Evolutionary conservation across 2,888 invertebrate species (phyloP).

Genomic region (Drosophila rellima): DNA sequence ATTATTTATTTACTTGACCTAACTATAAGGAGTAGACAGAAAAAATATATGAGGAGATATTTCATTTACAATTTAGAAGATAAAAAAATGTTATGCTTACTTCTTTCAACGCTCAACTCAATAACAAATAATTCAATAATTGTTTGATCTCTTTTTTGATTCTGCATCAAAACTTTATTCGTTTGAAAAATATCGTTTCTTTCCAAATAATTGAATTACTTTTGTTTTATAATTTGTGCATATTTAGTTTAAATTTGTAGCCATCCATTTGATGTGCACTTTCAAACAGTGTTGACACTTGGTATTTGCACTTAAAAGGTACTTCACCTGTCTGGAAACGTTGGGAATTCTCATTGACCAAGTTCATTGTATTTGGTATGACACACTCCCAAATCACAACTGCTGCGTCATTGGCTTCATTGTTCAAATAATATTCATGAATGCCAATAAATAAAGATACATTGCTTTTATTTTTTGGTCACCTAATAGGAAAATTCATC

Average conservation of each 20-base stretch:
- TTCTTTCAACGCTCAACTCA: no score
- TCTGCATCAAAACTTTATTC: no score
- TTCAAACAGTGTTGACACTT: neutral
- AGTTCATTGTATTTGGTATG: conserved; percentile 4
- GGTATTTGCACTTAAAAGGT: neutral
- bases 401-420: conserved; percentile 1
- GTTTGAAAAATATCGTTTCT: no score
- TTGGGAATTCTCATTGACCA: conserved; percentile 2
- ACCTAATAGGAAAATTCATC: no score
- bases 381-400: conserved; percentile 12
- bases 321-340: conserved; percentile 7
- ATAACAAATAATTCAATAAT: no score
- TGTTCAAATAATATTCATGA: neutral
- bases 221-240: neutral
- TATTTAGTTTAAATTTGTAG: neutral
- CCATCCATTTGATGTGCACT: neutral
- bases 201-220: no score
- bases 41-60: no score
- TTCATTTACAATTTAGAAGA: no score
- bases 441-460: neutral
- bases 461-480: neutral
- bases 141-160: no score
- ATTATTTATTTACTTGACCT: neutral
- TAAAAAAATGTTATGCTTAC: no score
- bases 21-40: no score